These are phyloP conservation scores for Cygnus olor DNA, from an alignment of 2,797 vertebrate genomes.

Conservation along the genomic window DNA sequence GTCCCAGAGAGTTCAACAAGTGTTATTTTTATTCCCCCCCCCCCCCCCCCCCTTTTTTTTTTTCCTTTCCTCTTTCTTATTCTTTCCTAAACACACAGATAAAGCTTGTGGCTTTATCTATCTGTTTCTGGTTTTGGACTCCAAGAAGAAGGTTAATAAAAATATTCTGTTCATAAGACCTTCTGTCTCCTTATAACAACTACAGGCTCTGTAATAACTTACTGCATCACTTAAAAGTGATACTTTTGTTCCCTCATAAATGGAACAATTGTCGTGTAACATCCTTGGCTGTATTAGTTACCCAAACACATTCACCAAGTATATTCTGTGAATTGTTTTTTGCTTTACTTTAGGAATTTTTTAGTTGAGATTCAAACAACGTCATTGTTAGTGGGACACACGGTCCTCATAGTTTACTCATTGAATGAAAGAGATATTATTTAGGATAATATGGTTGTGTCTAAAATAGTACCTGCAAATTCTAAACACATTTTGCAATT, in stretches of 20 bases:
- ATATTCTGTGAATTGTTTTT: neutral
- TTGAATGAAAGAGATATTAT: neutral
- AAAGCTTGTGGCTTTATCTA: neutral
- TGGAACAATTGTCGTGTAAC: neutral
- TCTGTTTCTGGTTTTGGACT: neutral
- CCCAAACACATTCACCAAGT: neutral
- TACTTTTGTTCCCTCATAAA: neutral
- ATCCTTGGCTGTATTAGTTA: neutral
- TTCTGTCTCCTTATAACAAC: neutral
- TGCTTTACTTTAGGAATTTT: neutral
- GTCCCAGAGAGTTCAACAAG: neutral
- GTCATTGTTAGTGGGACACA: neutral
- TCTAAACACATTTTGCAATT: neutral
- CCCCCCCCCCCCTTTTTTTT: fast-evolving
- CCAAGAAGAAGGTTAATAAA: neutral
- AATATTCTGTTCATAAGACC: neutral
- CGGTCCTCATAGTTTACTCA: neutral
- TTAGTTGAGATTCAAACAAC: neutral
- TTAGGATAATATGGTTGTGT: neutral
- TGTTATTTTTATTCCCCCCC: neutral
- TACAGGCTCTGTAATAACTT: neutral
- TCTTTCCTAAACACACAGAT: neutral
- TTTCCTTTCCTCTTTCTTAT: fast-evolving
- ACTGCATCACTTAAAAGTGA: no score
- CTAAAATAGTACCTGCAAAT: neutral